These are phyloP conservation scores for Aurelia aurita DNA, from an alignment of 30 jellyfish, hydroid and myxozoan genomes.

Conservation along the genomic window DNA sequence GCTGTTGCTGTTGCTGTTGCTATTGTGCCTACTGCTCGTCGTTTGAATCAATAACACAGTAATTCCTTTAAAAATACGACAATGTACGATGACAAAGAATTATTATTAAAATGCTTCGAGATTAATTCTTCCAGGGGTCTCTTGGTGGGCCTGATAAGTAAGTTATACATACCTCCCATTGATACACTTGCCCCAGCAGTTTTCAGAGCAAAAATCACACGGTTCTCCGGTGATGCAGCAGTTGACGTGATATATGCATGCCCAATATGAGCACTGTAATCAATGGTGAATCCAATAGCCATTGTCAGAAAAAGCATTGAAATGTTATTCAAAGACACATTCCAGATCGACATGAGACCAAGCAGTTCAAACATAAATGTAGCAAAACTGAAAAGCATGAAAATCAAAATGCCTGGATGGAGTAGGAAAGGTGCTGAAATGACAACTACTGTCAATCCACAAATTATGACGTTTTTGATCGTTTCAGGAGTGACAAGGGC, in stretches of 20 bases:
- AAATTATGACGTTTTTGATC: slow-evolving; percentile 56
- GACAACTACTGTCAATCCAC: slow-evolving; percentile 67
- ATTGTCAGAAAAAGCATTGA: slow-evolving; percentile 61
- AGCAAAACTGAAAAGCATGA: slow-evolving; percentile 71
- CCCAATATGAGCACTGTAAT: slow-evolving; percentile 78
- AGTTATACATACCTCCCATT: slow-evolving; percentile 59
- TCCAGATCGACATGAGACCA: slow-evolving; percentile 77
- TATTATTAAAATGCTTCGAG: no score
- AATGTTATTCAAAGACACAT: slow-evolving; percentile 50
- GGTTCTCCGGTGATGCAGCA: slow-evolving; percentile 13
- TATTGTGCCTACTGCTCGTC: no score
- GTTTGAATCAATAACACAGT: no score
- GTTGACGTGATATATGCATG: slow-evolving; percentile 66
- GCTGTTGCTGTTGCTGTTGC: no score
- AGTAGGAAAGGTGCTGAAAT: slow-evolving; percentile 80
- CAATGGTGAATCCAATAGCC: slow-evolving; percentile 78
- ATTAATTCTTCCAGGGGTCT: no score
- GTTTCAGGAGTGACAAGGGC: slow-evolving; percentile 65
- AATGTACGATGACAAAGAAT: no score
- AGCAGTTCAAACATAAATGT: slow-evolving; percentile 69
- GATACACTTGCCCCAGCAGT: slow-evolving; percentile 64
- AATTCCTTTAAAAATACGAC: no score
- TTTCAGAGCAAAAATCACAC: slow-evolving; percentile 26
- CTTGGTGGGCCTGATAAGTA: no score
- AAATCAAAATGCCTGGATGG: slow-evolving; percentile 70